Base-by-base conservation (phyloP, 2,797 vertebrate species). In the Parotocinclus haroldoi region DNA sequence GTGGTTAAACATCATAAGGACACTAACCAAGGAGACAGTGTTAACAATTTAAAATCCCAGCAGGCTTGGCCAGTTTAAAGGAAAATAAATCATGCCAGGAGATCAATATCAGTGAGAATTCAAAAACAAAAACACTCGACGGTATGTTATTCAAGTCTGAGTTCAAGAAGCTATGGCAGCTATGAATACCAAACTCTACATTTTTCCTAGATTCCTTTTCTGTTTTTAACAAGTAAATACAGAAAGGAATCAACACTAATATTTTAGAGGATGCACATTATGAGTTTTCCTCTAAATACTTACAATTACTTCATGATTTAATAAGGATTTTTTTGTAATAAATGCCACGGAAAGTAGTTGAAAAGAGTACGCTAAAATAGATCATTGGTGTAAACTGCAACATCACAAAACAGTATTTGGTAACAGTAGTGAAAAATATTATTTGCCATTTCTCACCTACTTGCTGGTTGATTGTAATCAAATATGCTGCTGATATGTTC, bases 401-500 rank as follows among this genome's bases (percentile, higher is more conserved):
- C 38, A n/a, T 18, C 16, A 1, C n/a, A 68, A 44, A 16, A 9
- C 56, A 53, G 10, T 14, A 36, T 3, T 42, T 3, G 40, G n/a
- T 4, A 7, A 11, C 16, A 49, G 19, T 49, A 19, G 46, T 16
- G 14, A 8, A 49, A 14, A 62, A 11, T 4, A 39, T 11, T 3
- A 11, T n/a, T 49, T n/a, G 13, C 8, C 19, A 50, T 37, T 61
- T 49, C 16, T 46, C 46, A 17, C 7, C 9, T 10, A 39, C 46
- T 12, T 48, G 7, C 40, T 18, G 14, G 1, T 3, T 10, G 17
- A 62, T 40, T 39, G 39, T 40, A 14, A 56, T n/a, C 4, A 62
- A 48, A 55, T 14, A 27, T 27, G 27, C 27, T 27, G 37, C 11
- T 56, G 36, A 57, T 63, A n/a, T 57, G 9, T 63, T 54, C 16